phyloP scores from a whole-genome alignment of 2,888 invertebrate genomes.

The Megastigmus dorsalis region DNA sequence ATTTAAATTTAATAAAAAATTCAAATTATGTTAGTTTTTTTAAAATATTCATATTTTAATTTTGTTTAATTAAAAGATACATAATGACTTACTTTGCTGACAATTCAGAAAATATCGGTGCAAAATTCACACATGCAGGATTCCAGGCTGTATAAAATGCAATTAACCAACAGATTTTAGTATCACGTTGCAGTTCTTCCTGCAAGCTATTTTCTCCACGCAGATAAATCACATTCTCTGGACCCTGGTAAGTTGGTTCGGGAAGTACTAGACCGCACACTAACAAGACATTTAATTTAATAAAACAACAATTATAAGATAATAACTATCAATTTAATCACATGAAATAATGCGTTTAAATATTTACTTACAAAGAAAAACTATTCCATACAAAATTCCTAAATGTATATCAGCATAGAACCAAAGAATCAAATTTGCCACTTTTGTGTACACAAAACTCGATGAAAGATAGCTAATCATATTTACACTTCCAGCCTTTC shows the following conservation, averaged over 20 bases:
- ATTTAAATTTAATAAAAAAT: too few species aligned
- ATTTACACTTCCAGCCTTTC: conserved; percentile 91
- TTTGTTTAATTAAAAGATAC: too few species aligned
- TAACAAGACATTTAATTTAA: conserved; percentile 70
- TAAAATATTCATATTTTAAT: too few species aligned
- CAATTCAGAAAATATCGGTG: conserved; percentile 91
- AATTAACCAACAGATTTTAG: conserved; percentile 86
- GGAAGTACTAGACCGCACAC: conserved; percentile 90
- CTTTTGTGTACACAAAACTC: conserved; percentile 95
- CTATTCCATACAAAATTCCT: conserved; percentile 87
- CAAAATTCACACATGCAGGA: conserved; percentile 94
- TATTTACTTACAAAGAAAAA: conserved; percentile 81
- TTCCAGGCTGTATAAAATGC: conserved; percentile 98
- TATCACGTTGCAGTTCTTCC: conserved; percentile 87
- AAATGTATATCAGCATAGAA: conserved; percentile 89
- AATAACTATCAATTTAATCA: too few species aligned
- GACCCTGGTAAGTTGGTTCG: conserved; percentile 94
- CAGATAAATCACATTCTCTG: conserved; percentile 94
- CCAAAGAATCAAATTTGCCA: conserved; percentile 94
- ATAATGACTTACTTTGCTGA: conserved; percentile 83
- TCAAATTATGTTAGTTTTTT: too few species aligned
- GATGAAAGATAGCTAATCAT: conserved; percentile 95
- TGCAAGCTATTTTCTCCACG: conserved; percentile 82
- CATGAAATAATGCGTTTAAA: too few species aligned
- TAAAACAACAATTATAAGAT: background rate